Conservation (phyloP, 2,113 vertebrate species). For the Bubalus kerabau region DNA sequence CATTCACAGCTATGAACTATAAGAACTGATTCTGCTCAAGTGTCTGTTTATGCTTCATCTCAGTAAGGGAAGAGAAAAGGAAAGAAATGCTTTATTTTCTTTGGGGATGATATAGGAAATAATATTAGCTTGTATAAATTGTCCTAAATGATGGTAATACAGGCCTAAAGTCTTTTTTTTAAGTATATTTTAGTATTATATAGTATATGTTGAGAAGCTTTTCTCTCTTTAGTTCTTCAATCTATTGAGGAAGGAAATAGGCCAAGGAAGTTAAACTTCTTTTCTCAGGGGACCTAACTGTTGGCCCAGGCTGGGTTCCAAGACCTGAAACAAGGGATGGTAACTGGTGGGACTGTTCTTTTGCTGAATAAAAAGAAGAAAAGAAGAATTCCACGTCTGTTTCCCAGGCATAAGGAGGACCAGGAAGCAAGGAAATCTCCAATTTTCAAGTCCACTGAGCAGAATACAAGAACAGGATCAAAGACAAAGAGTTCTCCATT, state of each 20-base stretch:
- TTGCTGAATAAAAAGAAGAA: slow-evolving; percentile 43
- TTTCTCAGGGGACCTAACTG: slow-evolving; percentile 37
- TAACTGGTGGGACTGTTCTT: slow-evolving; percentile 29
- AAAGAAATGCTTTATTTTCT: neutral
- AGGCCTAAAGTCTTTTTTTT: neutral
- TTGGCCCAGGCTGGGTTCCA: slow-evolving; percentile 53
- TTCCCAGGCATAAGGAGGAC: slow-evolving; percentile 57
- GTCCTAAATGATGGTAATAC: neutral
- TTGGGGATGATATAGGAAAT: neutral
- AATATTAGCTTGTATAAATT: neutral
- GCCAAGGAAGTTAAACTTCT: slow-evolving; percentile 32
- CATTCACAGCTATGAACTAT: neutral
- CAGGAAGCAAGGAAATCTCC: slow-evolving; percentile 60
- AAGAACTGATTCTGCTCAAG: neutral
- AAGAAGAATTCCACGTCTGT: slow-evolving; percentile 60
- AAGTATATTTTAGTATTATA: neutral
- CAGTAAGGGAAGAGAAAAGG: neutral
- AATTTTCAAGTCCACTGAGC: slow-evolving; percentile 71
- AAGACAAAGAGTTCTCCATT: slow-evolving; percentile 61
- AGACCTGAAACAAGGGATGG: slow-evolving; percentile 16
- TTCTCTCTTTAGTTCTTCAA: slow-evolving; percentile 32
- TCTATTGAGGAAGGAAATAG: slow-evolving; percentile 24
- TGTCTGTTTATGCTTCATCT: neutral
- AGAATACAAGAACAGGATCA: slow-evolving; percentile 54
- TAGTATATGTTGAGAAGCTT: neutral